Percentiles rank a stretch among this genome's conserved stretches.
These are phyloP conservation scores for Hemitrygon akajei DNA, from an alignment of 2,797 vertebrate genomes.

Conservation along the genomic window DNA sequence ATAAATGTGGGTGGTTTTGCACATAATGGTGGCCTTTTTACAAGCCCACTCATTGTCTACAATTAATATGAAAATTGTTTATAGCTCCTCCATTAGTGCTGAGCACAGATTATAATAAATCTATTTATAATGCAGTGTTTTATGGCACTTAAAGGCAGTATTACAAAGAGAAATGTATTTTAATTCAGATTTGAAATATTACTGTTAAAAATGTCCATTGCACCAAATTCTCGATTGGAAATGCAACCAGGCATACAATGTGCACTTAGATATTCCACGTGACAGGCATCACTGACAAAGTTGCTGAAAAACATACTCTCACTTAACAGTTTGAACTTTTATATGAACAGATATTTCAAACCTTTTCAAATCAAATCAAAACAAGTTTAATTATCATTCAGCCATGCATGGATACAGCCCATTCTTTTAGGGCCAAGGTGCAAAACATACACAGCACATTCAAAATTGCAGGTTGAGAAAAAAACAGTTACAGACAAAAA, in stretches of 20 bases:
- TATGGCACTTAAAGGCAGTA: not conserved
- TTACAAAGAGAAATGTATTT: not conserved
- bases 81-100: not conserved
- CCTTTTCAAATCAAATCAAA: not conserved
- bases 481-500: too few species aligned
- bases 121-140: conserved; percentile 18
- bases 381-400: too few species aligned
- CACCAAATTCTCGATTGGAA: not conserved
- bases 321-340: not conserved
- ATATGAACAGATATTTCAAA: too few species aligned
- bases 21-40: not conserved
- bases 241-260: not conserved
- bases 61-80: not conserved
- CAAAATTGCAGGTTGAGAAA: too few species aligned
- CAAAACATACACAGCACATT: too few species aligned
- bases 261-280: not conserved
- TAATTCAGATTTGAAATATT: conserved; percentile 7
- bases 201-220: not conserved
- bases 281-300: not conserved
- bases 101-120: not conserved
- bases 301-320: not conserved
- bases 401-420: too few species aligned
- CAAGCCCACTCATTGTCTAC: not conserved
- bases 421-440: too few species aligned
- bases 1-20: not conserved